These are phyloP conservation scores for Drosophila baimaii DNA, from an alignment of 1,140 invertebrate genomes.

Conservation along the genomic window DNA sequence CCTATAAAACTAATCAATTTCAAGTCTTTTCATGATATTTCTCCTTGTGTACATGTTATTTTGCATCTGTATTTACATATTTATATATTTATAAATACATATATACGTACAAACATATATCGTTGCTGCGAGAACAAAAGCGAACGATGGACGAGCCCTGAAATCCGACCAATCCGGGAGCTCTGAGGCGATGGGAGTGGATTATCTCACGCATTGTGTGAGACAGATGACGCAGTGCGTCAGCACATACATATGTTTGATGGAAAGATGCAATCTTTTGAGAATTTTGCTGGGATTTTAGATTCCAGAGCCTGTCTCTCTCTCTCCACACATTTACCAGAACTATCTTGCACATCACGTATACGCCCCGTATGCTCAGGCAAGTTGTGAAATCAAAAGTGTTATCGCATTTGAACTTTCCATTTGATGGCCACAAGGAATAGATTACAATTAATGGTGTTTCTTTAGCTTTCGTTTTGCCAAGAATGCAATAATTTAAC, in stretches of 20 bases:
- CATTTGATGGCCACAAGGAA: too few species aligned
- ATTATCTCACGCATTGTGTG: slow-evolving; percentile 49
- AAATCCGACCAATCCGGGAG: slow-evolving; percentile 69
- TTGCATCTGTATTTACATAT: slow-evolving; percentile 6
- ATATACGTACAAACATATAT: too few species aligned
- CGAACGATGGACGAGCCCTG: slow-evolving; percentile 72
- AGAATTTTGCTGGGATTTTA: not conserved
- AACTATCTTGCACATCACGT: slow-evolving; percentile 4
- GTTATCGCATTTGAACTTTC: slow-evolving; percentile 1
- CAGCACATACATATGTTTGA: slow-evolving; percentile 19
- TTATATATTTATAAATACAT: too few species aligned
- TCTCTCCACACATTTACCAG: too few species aligned
- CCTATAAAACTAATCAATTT: too few species aligned
- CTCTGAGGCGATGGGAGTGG: slow-evolving; percentile 22
- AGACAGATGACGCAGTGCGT: slow-evolving; percentile 54
- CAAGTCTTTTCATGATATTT: not conserved
- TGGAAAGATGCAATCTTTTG: not conserved
- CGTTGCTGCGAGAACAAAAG: slow-evolving; percentile 18
- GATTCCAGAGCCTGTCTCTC: too few species aligned
- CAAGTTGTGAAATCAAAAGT: slow-evolving; percentile 9
- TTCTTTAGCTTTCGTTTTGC: not conserved
- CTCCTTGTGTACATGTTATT: not conserved
- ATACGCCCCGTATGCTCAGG: slow-evolving; percentile 18
- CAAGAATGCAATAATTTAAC: not conserved
- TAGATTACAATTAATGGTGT: not conserved